phyloP scores from a whole-genome alignment of 2,113 vertebrate species.

The Phrynocephalus versicolor region DNA sequence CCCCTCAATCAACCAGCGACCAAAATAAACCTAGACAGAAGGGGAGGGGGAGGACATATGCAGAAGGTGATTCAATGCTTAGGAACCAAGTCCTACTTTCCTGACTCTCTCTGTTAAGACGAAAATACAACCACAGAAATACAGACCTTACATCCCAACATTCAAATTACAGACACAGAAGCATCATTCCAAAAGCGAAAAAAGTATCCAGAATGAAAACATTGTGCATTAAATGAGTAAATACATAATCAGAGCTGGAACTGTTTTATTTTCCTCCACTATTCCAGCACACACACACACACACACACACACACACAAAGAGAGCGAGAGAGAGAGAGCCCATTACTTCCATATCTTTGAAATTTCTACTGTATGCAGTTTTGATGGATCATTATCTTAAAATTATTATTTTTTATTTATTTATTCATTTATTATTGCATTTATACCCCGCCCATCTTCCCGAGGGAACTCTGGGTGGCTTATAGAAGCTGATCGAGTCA shows the following conservation, averaged over 20 bases:
- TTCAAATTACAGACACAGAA: background rate
- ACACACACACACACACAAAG: background rate
- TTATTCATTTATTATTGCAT: no score
- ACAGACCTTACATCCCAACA: background rate
- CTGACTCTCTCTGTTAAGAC: background rate
- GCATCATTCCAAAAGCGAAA: background rate
- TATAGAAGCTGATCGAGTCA: no score
- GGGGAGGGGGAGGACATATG: background rate
- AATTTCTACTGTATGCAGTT: no score
- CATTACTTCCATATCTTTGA: no score
- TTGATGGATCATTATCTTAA: no score
- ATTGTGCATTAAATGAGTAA: background rate
- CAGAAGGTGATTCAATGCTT: background rate
- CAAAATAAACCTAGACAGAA: conserved; percentile 84
- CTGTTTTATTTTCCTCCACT: background rate
- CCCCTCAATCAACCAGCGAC: conserved; percentile 92
- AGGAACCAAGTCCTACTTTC: background rate
- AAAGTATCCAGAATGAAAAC: background rate
- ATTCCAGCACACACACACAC: background rate
- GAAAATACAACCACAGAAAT: background rate
- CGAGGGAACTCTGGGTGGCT: no score
- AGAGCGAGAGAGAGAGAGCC: no score
- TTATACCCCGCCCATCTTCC: no score
- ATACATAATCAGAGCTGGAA: background rate
- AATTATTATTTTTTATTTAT: no score